phyloP scores from a whole-genome alignment of 2,797 vertebrate genomes.

The Parotocinclus haroldoi region DNA sequence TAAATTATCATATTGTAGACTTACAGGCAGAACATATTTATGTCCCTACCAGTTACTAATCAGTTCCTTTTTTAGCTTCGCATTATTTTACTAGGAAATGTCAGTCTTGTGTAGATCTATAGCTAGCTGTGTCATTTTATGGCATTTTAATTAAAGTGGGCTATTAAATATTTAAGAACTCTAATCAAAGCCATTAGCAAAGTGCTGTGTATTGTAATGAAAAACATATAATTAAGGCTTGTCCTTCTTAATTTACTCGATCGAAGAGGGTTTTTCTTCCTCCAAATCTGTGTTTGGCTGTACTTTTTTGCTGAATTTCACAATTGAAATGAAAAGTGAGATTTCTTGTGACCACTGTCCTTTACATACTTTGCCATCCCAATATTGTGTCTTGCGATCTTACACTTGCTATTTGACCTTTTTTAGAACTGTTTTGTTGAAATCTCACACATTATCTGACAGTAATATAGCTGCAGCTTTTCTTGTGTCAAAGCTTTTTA shows the following conservation, averaged over 20 bases:
- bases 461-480: too few species aligned
- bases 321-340: too few species aligned
- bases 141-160: slow-evolving; percentile 72
- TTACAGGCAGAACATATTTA: slow-evolving; percentile 31
- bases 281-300: too few species aligned
- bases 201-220: slow-evolving; percentile 50
- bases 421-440: too few species aligned
- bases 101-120: slow-evolving; percentile 58
- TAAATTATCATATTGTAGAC: slow-evolving; percentile 14
- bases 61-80: slow-evolving; percentile 36
- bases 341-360: too few species aligned
- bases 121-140: slow-evolving; percentile 58
- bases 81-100: slow-evolving; percentile 59
- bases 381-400: too few species aligned
- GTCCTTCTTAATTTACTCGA: slow-evolving; percentile 9
- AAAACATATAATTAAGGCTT: slow-evolving; percentile 40
- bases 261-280: too few species aligned
- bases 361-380: too few species aligned
- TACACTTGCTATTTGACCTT: too few species aligned
- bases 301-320: too few species aligned
- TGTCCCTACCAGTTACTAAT: slow-evolving; percentile 5
- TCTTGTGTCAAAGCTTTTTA: slow-evolving; percentile 2
- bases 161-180: slow-evolving; percentile 63
- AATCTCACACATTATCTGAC: too few species aligned
- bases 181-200: slow-evolving; percentile 60